Percentiles rank a stretch among this genome's conserved stretches.
These are phyloP conservation scores for Phortica magna DNA, from an alignment of 2,888 invertebrate genomes.

Conservation along the genomic window DNA sequence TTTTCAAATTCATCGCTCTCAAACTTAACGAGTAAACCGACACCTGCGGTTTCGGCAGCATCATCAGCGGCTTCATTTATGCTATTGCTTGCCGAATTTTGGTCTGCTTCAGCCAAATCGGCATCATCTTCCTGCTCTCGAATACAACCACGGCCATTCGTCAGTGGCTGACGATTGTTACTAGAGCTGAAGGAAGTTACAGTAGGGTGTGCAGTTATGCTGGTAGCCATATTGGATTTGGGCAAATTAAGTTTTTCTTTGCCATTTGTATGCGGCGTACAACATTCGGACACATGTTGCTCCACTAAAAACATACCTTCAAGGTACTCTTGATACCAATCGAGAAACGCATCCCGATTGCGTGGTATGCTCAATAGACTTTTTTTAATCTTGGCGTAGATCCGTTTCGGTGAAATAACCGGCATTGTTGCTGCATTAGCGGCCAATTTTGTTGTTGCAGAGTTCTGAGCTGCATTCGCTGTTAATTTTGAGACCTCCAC, in stretches of 20 bases:
- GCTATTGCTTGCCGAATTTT: conserved; percentile 78
- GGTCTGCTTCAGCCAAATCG: conserved; percentile 90
- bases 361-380: conserved; percentile 64
- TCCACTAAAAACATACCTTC: conserved; percentile 67
- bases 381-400: conserved; percentile 74
- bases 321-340: conserved; percentile 74
- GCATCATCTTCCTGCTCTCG: conserved; percentile 81
- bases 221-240: not conserved
- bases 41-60: conserved; percentile 37
- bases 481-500: conserved; percentile 76
- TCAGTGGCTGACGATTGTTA: not conserved
- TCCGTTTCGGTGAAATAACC: conserved; percentile 74
- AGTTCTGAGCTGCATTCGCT: conserved; percentile 72
- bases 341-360: conserved; percentile 73
- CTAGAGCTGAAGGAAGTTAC: conserved; percentile 9
- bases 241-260: not conserved
- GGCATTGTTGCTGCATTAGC: conserved; percentile 50
- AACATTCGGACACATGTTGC: conserved; percentile 43
- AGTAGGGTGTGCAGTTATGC: not conserved
- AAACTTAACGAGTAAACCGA: conserved; percentile 1
- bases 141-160: not conserved
- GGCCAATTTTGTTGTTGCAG: conserved; percentile 55
- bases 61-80: conserved; percentile 38
- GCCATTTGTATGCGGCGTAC: not conserved
- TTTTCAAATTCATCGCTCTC: conserved; percentile 66